Evolutionary conservation across 2,113 vertebrate species (phyloP).

Genomic region (Sarotherodon lohbergeri): DNA sequence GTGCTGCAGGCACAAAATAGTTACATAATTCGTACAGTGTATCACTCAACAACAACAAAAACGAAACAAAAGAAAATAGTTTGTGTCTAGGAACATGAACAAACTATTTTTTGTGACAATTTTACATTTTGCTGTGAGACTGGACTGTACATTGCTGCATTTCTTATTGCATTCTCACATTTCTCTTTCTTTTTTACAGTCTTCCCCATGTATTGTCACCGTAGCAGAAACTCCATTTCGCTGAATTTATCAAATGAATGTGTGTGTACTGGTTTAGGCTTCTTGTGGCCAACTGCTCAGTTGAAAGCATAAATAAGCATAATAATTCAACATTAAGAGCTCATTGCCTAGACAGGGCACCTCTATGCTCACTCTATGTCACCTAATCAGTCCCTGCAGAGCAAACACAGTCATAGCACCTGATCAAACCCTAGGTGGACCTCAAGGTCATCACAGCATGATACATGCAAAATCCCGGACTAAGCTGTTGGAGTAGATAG

Average conservation of each 20-base stretch:
- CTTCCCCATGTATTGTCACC: not conserved
- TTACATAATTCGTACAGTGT: not conserved
- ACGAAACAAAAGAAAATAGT: not conserved
- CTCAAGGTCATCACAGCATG: not conserved
- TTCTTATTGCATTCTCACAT: not conserved
- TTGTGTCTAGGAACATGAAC: not conserved
- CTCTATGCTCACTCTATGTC: not conserved
- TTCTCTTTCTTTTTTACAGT: not conserved
- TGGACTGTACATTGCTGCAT: not conserved
- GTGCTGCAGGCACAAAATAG: not conserved
- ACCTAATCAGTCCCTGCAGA: not conserved
- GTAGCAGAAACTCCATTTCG: not conserved
- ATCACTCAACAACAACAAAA: accelerated
- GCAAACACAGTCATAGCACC: not conserved
- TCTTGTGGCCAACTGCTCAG: not conserved
- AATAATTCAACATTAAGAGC: constrained; percentile 19
- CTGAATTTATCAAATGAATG: not conserved
- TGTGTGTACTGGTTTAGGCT: not conserved
- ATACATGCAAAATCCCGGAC: not conserved
- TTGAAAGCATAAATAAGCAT: not conserved
- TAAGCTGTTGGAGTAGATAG: not conserved
- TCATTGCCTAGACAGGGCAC: not conserved
- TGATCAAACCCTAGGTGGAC: not conserved
- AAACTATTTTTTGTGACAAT: not conserved
- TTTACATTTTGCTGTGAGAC: not conserved